Conservation (phyloP, 2,797 vertebrate species). For the Capromys pilorides region DNA sequence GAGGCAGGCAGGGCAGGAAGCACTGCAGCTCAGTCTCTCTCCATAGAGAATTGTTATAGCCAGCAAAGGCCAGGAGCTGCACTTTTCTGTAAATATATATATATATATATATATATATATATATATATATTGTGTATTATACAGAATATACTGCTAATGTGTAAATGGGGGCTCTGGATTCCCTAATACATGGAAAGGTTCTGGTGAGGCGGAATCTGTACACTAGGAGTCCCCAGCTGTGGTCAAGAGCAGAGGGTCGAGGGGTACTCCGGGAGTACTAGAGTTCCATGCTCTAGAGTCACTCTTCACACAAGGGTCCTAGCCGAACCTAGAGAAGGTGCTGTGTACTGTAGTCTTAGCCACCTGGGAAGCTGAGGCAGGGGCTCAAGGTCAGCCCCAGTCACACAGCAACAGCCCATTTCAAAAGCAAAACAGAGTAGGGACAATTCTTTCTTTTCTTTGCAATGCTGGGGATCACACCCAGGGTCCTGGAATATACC, state of each 20-base stretch:
- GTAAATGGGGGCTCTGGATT: not conserved
- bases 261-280: too few relatives aligned
- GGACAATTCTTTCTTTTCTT: not conserved
- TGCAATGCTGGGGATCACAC: not conserved
- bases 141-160: not conserved
- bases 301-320: not conserved
- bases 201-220: rapidly evolving
- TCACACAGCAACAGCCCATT: not conserved
- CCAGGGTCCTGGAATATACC: not conserved
- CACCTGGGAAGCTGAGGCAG: not conserved
- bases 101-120: too few relatives aligned
- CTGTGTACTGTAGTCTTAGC: not conserved
- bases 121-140: too few relatives aligned
- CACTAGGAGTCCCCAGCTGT: not conserved
- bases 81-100: too few relatives aligned
- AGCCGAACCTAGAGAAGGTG: not conserved
- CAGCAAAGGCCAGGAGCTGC: not conserved
- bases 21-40: rapidly evolving
- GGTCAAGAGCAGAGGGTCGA: not conserved
- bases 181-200: not conserved
- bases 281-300: not conserved
- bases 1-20: not conserved
- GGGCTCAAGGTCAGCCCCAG: too few relatives aligned
- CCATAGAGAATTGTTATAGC: not conserved
- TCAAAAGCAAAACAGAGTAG: not conserved